Conservation (phyloP, 1,140 invertebrate genomes). For the Eueides isabella region DNA sequence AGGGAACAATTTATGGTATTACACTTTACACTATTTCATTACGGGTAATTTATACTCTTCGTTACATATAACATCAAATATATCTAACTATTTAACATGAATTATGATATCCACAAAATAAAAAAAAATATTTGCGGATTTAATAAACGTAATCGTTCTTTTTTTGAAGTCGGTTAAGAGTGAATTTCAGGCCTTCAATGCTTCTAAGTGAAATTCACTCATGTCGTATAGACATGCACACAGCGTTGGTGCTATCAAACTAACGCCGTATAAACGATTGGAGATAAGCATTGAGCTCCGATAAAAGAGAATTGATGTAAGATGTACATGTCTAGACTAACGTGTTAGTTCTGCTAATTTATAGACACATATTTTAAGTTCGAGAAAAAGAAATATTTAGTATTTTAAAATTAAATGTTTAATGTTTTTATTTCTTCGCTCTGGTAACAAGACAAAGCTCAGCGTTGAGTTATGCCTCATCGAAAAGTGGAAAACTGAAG, state of each 20-base stretch:
- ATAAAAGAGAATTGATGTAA: conserved; percentile 22
- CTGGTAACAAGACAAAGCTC: too few relatives aligned
- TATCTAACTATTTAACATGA: too few relatives aligned
- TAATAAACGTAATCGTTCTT: too few relatives aligned
- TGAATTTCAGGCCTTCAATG: too few relatives aligned
- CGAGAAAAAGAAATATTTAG: too few relatives aligned
- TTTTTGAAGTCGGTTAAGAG: too few relatives aligned
- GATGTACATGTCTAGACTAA: not conserved
- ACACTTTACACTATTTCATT: conserved; percentile 7
- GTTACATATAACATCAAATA: not conserved
- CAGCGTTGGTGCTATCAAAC: conserved; percentile 22
- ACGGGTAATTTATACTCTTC: not conserved
- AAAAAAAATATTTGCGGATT: too few relatives aligned
- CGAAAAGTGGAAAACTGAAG: too few relatives aligned
- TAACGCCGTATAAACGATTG: conserved; percentile 23
- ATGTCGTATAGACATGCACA: conserved; percentile 23
- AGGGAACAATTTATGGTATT: not conserved
- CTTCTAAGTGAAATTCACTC: conserved; percentile 17
- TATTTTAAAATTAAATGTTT: not conserved
- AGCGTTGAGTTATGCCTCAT: too few relatives aligned
- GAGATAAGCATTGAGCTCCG: conserved; percentile 31
- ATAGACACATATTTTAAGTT: not conserved
- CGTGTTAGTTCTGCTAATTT: conserved; percentile 16
- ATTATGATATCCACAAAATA: too few relatives aligned
- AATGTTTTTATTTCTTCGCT: not conserved